Evolutionary conservation across 2,888 invertebrate genomes (phyloP), one percentile per base, ranked within the genome.

Genomic region (Mantis religiosa): DNA sequence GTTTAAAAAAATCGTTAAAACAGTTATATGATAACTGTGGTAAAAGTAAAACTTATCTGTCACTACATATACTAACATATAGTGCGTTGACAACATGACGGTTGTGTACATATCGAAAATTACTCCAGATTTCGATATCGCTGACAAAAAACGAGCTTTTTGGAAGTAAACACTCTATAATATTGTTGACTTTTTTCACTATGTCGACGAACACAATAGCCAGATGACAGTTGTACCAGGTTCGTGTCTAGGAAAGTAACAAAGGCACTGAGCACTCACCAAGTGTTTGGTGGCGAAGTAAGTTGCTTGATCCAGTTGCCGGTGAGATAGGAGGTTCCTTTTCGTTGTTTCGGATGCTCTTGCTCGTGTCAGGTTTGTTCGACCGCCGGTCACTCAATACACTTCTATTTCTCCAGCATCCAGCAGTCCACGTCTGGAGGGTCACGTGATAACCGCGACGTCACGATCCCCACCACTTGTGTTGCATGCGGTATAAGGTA

Each of bases 321-420:
- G 54, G 54, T 71, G 54, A 71, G 54, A 71, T 20, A 71, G 25
- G 54, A 71, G 25, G 54, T 71, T 71, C 25, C 54, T 71, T 71
- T 71, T 15, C 54, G 15, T 71, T 25, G 54, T 71, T 15, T 20
- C 15, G 54, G 54, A 20, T 71, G 54, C 25, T 71, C 2, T 71
- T n/a, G n/a, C 0, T 25, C 20, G 27, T 20, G 86, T 86, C 28
- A 54, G 86, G 71, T 86, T 86, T 6, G 71, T 81, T 71, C 15
- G 86, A 81, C 86, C 28, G 86, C 28, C 86, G 86, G 86, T 86
- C 86, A 86, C 86, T 86, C 86, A 86, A 86, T 86, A 86, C 86
- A 86, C 86, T 86, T 54, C 28, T 71, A 28, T 71, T 86, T 86
- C 86, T 86, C 86, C 86, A 86, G 86, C 86, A 86, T 86, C 86